phyloP scores from a whole-genome alignment of 2,888 invertebrate genomes.

The Apamea epomidion region DNA sequence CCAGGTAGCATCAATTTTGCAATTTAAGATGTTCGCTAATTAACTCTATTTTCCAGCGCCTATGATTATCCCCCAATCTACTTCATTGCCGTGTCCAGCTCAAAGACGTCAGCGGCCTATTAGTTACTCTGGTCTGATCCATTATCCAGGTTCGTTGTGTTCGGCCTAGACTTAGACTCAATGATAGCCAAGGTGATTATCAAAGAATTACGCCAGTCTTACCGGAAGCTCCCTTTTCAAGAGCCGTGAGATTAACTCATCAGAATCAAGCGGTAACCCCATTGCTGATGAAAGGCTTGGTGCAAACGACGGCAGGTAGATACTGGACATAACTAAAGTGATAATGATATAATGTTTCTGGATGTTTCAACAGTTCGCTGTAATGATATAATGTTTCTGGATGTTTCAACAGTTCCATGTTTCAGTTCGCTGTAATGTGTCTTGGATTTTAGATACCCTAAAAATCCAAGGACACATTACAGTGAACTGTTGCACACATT shows the following conservation, averaged over 20 bases:
- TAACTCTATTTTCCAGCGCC: background rate
- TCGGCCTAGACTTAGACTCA: conserved; percentile 15
- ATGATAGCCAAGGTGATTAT: conserved; percentile 3
- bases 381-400: background rate
- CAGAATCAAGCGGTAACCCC: conserved; percentile 10
- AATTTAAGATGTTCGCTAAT: conserved; percentile 12
- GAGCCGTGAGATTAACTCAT: conserved; percentile 23
- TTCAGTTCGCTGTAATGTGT: too few species aligned
- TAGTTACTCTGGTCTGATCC: conserved; percentile 8
- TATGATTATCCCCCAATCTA: conserved; percentile 19
- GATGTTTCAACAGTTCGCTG: background rate
- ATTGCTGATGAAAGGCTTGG: background rate
- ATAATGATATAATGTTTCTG: background rate
- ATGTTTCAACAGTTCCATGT: background rate
- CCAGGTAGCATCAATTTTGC: background rate
- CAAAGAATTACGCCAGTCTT: conserved; percentile 10
- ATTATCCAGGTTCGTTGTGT: conserved; percentile 13
- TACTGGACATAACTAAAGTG: background rate
- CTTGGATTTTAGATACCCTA: background rate
- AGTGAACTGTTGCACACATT: too few species aligned
- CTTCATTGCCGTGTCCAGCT: conserved; percentile 12
- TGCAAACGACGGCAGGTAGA: background rate
- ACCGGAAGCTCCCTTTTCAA: conserved; percentile 43
- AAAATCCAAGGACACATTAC: too few species aligned
- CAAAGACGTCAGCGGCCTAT: conserved; percentile 16